Percentiles rank a stretch among this genome's conserved stretches.
Evolutionary conservation across 2,888 invertebrate species (phyloP).

Genomic region (Argyra leucocephala): DNA sequence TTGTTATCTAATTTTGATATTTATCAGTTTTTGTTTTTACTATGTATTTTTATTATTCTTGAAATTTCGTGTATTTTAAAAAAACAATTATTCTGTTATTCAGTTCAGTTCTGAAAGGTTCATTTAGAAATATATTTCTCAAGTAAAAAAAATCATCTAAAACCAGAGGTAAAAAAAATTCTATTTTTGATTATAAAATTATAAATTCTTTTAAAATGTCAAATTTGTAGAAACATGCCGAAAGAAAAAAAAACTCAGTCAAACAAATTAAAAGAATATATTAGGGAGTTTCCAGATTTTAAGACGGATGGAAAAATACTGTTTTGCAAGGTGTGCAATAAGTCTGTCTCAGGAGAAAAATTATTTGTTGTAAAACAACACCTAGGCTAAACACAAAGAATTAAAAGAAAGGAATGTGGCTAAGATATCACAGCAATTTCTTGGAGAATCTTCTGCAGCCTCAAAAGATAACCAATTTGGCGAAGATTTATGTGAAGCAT

Average conservation of each 20-base stretch:
- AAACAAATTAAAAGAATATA: constrained; percentile 10
- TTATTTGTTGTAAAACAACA: constrained; percentile 13
- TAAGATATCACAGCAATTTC: constrained; percentile 10
- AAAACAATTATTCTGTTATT: no score
- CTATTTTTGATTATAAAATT: constrained; percentile 9
- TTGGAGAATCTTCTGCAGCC: constrained; percentile 1
- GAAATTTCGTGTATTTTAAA: no score
- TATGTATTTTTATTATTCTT: no score
- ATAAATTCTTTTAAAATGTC: not conserved
- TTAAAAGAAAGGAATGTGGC: constrained; percentile 8
- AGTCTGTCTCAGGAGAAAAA: constrained; percentile 10
- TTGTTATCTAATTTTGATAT: no score
- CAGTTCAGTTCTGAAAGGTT: no score
- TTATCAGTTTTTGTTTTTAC: no score
- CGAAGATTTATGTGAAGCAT: constrained; percentile 15
- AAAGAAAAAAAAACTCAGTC: constrained; percentile 10
- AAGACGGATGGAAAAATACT: constrained; percentile 16
- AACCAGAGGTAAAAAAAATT: not conserved
- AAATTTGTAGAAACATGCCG: constrained; percentile 12
- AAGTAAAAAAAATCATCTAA: no score
- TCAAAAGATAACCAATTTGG: constrained; percentile 14
- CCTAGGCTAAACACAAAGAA: constrained; percentile 13
- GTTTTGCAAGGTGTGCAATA: constrained; percentile 18
- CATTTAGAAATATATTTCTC: no score
- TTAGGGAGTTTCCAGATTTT: constrained; percentile 15